Conservation (phyloP, 2,113 vertebrate genomes). For the Aplodontia rufa region DNA sequence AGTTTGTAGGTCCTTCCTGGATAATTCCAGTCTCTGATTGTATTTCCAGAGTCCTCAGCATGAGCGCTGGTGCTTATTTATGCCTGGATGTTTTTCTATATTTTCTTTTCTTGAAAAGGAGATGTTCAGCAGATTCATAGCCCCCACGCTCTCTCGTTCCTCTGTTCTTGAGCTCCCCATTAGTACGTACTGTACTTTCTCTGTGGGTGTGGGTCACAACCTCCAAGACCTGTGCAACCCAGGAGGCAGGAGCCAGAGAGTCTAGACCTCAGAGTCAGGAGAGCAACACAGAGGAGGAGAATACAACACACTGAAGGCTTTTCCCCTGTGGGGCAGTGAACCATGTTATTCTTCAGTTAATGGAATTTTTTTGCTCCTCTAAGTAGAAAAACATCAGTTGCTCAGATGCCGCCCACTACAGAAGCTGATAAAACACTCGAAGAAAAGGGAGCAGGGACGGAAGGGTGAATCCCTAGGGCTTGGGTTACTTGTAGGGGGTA, state of each 20-base stretch:
- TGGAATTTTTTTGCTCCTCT: slow-evolving; percentile 75
- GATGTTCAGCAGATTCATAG: neutral
- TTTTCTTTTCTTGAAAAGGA: slow-evolving; percentile 28
- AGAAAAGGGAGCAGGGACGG: neutral
- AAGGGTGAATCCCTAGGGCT: slow-evolving; percentile 3
- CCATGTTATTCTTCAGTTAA: slow-evolving; percentile 3
- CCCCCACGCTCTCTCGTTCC: neutral
- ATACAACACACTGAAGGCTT: neutral
- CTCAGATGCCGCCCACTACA: neutral
- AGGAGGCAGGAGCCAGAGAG: slow-evolving; percentile 50
- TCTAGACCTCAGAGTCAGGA: slow-evolving; percentile 62
- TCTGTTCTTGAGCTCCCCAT: neutral
- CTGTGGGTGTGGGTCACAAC: neutral
- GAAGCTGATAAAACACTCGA: slow-evolving; percentile 56
- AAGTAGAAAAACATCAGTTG: slow-evolving; percentile 69
- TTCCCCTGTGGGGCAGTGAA: slow-evolving; percentile 19
- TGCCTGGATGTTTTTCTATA: neutral
- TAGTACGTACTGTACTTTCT: neutral
- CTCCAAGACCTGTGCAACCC: neutral
- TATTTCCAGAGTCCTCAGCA: neutral
- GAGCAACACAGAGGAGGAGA: neutral
- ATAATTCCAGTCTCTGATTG: neutral
- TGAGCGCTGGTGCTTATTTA: neutral
- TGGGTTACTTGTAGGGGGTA: neutral
- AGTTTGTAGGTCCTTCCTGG: neutral